A percentile compares a stretch with the other conserved stretches of the same genome.
These are phyloP conservation scores for Apamea anceps DNA, from an alignment of 2,888 invertebrate genomes.

Conservation along the genomic window DNA sequence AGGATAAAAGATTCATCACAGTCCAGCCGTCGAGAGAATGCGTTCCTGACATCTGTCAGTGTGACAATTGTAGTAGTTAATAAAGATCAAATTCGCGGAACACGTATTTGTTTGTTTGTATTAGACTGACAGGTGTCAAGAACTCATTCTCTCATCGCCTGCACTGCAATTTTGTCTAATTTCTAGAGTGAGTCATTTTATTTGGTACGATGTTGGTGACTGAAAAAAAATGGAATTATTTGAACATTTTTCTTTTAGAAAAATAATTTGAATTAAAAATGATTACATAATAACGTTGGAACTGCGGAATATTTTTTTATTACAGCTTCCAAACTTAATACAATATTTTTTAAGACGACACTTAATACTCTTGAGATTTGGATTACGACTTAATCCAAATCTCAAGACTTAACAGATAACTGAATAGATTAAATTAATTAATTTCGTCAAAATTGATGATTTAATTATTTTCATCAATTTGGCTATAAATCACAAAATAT, in stretches of 20 bases:
- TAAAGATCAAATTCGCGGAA: neutral
- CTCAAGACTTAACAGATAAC: no score
- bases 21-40: neutral
- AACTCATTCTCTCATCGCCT: neutral
- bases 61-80: neutral
- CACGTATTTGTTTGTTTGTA: neutral
- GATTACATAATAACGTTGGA: neutral
- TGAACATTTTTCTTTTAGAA: neutral
- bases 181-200: neutral
- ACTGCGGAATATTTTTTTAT: neutral
- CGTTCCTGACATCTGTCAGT: neutral
- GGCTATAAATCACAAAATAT: conserved; percentile 14
- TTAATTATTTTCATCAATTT: neutral
- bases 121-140: neutral
- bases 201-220: no score
- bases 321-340: neutral
- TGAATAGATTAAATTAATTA: no score
- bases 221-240: neutral
- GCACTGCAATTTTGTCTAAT: neutral
- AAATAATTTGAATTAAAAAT: neutral
- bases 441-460: neutral
- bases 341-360: neutral
- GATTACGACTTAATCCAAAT: no score
- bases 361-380: no score
- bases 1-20: neutral